phyloP scores from a whole-genome alignment of 2,797 vertebrate species.

The Paedocypris micromegethes region DNA sequence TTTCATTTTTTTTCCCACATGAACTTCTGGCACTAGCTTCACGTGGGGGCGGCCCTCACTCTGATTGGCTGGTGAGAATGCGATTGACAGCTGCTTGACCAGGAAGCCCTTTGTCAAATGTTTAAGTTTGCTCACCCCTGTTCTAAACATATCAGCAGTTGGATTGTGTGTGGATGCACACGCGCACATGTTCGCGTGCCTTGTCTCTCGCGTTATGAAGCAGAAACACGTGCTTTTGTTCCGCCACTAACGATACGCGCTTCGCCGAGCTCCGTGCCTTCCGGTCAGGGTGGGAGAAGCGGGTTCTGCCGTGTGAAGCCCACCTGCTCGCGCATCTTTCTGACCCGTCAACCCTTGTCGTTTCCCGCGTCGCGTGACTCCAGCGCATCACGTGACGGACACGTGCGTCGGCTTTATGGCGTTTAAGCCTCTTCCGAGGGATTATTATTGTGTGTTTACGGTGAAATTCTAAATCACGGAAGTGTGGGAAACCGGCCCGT shows the following conservation, averaged over 20 bases:
- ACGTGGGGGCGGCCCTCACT: no score
- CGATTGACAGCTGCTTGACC: no score
- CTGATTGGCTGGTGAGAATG: no score
- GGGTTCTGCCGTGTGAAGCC: conserved; percentile 3
- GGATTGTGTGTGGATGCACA: conserved; percentile 31
- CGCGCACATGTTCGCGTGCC: conserved; percentile 63
- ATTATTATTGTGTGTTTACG: conserved; percentile 23
- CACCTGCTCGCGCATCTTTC: conserved; percentile 4
- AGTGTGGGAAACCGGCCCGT: conserved; percentile 15
- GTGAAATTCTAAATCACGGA: conserved; percentile 11
- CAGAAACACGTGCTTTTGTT: conserved; percentile 34
- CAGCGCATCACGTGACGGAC: no score
- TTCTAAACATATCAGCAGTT: conserved; percentile 43
- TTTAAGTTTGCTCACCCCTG: no score
- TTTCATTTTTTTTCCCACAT: no score
- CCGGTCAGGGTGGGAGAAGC: conserved; percentile 29
- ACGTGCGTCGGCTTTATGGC: conserved; percentile 41
- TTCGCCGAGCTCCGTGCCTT: conserved; percentile 40
- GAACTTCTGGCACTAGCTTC: no score
- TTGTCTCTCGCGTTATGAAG: conserved; percentile 55
- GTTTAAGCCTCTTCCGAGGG: conserved; percentile 48
- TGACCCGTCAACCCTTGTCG: conserved; percentile 11
- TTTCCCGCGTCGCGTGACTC: conserved; percentile 9
- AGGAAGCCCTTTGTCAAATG: no score
- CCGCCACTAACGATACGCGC: neutral